Evolutionary conservation across 35 echinoderm and acorn worm species (phyloP), one percentile per base, ranked within the genome.

Genomic region (Antedon bifida): DNA sequence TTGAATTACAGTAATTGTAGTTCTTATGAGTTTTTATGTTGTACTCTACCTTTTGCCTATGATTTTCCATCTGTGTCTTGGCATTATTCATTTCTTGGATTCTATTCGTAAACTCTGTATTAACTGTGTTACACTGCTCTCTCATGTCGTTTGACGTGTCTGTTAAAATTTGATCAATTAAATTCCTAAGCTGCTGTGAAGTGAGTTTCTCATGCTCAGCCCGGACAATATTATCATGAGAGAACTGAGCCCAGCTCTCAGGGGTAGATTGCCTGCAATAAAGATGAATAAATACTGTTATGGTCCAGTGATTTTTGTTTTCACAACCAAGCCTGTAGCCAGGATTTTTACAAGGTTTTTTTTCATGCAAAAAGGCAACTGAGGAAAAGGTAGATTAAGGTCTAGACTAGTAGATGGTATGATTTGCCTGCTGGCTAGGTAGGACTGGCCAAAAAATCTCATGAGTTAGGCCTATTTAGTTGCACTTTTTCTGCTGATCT

Each of bases 141-240:
- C 95, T 76, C 95, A 99, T 99, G 55, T 99, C 95, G 46, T 99
- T 99, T 46, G 95, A 92, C 1, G 95, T 99, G 77, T 99, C 95
- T 0, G 95, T 99, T 23, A 92, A 74, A 75, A 92, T 92, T 82
- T 92, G 87, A 73, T 99, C 95, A 29, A 99, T 99, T 32, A 99
- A 88, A 34, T 99, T 99, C 33, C 90, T 86, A 26, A 92, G 85
- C 73, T 92, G 86, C 83, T 92, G 90, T 29, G 95, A 99, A 0
- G 90, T 91, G 38, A 99, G 77, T 11, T 88, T 38, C 76, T 99
- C 95, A 35, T 99, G 95, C 75, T 99, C 95, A 36, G 95, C 95
- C 8, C 95, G 81, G 33, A 99, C 95, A 45, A 99, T 92, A 81
- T 99, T 99, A 39, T 99, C 95, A 80, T 99, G 95, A 21, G 90